These are phyloP conservation scores for Andrena bucephala DNA, from an alignment of 2,888 invertebrate genomes.

Conservation along the genomic window DNA sequence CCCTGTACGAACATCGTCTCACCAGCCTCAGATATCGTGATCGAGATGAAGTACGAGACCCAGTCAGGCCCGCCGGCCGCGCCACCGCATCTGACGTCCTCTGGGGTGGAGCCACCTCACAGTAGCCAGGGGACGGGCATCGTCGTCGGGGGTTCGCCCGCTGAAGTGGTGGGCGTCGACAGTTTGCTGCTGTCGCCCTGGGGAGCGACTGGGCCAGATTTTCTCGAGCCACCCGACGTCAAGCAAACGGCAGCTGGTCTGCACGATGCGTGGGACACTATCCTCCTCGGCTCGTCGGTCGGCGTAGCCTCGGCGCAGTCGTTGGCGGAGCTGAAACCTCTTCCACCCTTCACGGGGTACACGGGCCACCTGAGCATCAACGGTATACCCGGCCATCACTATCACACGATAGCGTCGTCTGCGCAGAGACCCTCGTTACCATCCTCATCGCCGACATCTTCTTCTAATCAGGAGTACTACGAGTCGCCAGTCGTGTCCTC, in stretches of 20 bases:
- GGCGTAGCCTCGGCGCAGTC: conserved; percentile 88
- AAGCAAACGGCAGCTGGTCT: conserved; percentile 81
- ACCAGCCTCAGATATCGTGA: conserved; percentile 73
- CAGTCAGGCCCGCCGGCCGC: conserved; percentile 79
- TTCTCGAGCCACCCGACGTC: conserved; percentile 76
- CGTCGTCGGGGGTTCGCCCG: conserved; percentile 79
- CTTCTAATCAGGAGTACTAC: conserved; percentile 83
- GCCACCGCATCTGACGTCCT: conserved; percentile 78
- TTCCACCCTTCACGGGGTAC: conserved; percentile 95
- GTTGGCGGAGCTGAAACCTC: conserved; percentile 93
- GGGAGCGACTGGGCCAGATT: conserved; percentile 79
- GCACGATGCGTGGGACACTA: conserved; percentile 90
- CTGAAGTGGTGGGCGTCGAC: conserved; percentile 82
- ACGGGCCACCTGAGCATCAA: conserved; percentile 95
- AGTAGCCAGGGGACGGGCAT: conserved; percentile 81
- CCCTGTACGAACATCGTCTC: conserved; percentile 68
- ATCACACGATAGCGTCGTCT: conserved; percentile 91
- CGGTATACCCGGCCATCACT: conserved; percentile 95
- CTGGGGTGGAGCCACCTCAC: conserved; percentile 82
- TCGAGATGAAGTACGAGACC: conserved; percentile 84
- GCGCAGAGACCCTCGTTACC: conserved; percentile 83
- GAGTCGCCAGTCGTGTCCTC: conserved; percentile 85
- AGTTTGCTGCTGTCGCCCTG: conserved; percentile 81
- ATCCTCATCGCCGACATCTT: conserved; percentile 82
- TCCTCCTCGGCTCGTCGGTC: conserved; percentile 87